Conservation (phyloP, 2,113 vertebrate genomes). For the Chloroceryle aenea region DNA sequence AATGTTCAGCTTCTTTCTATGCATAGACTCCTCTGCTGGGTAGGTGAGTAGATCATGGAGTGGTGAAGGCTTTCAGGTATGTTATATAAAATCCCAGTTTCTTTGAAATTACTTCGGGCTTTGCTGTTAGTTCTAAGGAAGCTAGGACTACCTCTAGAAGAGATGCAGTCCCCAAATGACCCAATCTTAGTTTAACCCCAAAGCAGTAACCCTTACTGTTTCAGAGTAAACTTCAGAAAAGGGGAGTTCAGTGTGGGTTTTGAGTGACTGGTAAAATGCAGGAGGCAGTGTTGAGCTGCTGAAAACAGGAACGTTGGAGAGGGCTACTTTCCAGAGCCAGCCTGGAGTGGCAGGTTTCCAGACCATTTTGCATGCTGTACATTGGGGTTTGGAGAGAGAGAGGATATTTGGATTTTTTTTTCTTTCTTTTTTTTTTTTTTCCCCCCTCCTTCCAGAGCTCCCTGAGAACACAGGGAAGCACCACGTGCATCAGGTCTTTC, state of each 20-base stretch:
- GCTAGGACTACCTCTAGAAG: neutral
- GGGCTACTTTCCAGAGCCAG: neutral
- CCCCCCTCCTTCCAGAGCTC: neutral
- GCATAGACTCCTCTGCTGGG: neutral
- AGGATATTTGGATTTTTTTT: too few species aligned
- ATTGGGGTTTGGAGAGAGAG: neutral
- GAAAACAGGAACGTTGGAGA: neutral
- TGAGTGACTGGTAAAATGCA: neutral
- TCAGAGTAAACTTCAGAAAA: neutral
- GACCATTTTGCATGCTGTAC: neutral
- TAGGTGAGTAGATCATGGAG: neutral
- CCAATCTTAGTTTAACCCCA: neutral
- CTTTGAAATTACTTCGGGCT: neutral
- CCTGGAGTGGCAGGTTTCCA: neutral
- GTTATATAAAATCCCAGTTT: neutral
- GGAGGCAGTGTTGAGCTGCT: neutral
- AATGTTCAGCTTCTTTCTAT: neutral
- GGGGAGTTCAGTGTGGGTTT: neutral
- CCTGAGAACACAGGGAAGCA: neutral
- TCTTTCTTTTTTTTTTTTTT: neutral
- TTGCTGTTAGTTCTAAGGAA: neutral
- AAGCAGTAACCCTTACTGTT: neutral
- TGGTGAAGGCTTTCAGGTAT: neutral
- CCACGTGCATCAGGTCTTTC: neutral
- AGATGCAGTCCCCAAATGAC: neutral